Evolutionary conservation across 2,113 vertebrate genomes (phyloP).

Genomic region (Phycodurus eques): DNA sequence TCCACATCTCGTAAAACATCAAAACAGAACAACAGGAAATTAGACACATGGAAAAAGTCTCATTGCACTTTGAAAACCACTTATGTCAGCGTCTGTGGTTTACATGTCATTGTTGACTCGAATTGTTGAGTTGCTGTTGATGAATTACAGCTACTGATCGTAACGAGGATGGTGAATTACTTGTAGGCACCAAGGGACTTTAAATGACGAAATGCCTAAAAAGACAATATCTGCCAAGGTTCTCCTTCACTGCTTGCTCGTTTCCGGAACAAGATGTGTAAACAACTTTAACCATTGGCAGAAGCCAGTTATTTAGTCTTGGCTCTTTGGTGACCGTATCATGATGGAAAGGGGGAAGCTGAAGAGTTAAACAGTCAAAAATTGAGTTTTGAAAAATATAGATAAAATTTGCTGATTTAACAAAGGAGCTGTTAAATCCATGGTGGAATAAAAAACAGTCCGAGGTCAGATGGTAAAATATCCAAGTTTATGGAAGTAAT

Average conservation of each 20-base stretch:
- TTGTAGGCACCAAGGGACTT: background rate
- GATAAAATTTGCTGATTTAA: constrained; percentile 1
- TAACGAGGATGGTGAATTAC: background rate
- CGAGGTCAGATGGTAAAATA: constrained; percentile 48
- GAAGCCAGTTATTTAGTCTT: background rate
- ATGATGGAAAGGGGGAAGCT: background rate
- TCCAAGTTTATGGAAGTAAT: constrained; percentile 51
- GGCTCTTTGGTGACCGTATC: background rate
- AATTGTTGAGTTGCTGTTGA: background rate
- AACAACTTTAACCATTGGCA: background rate
- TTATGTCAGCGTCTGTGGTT: constrained; percentile 9
- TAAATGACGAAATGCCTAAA: background rate
- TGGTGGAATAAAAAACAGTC: background rate
- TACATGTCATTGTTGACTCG: background rate
- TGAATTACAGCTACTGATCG: background rate
- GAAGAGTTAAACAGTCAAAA: constrained; percentile 1
- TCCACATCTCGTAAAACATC: background rate
- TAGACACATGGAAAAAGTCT: constrained; percentile 5
- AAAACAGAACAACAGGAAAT: constrained; percentile 5
- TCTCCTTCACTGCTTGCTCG: background rate
- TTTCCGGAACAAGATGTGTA: background rate
- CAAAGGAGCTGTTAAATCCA: background rate
- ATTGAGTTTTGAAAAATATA: constrained; percentile 1
- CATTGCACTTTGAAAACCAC: background rate
- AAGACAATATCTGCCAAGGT: background rate